Base-by-base conservation (phyloP, 2,113 vertebrate genomes). In the Myotis lucifugus region DNA sequence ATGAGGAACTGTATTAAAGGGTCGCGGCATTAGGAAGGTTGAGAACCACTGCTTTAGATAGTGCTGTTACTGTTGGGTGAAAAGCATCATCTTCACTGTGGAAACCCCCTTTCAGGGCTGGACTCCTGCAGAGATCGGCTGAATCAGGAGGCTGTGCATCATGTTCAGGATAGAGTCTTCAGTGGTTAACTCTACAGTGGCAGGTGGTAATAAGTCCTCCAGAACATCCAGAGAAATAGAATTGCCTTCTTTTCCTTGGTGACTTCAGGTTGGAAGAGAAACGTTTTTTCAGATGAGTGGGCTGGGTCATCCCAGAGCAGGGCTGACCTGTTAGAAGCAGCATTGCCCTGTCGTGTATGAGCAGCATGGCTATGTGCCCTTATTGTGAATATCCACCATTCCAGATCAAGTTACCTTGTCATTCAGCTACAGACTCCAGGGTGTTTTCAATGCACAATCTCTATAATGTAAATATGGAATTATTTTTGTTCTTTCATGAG, bases 401-500 rank as follows among this genome's bases (percentile, higher is more conserved):
- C 21, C 34, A 91, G 73, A 77, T 11, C 23, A 42, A 90, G 46
- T 37, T 50, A 72, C 64, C 67, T 93, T 85, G 66, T 91, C 61
- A 54, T 21, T 83, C 40, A 90, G 42, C 40, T 59, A 25, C 25
- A 66, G 85, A 92, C 50, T 94, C 82, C 56, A 82, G 52, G 66
- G 46, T 79, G 8, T 61, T 93, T 94, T 88, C n/a, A 74, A 25
- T 50, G 27, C 9, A 56, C 3, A 37, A 52, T 77, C 64, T 92
- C 54, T 86, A 7, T 37, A 82, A 40, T 42, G 72, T 73, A 88
- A 78, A 59, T 19, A 83, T 32, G 70, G 13, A 37, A 77, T 82
- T 89, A n/a, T 86, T 85, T 90, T 74, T 94, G 29, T 70, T 92
- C 52, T 83, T 95, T 94, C 15, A 0, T 90, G 46, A 73, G 32